These are phyloP conservation scores for Callyntrura guangdongensis DNA, from an alignment of 2,888 invertebrate species.

Conservation along the genomic window DNA sequence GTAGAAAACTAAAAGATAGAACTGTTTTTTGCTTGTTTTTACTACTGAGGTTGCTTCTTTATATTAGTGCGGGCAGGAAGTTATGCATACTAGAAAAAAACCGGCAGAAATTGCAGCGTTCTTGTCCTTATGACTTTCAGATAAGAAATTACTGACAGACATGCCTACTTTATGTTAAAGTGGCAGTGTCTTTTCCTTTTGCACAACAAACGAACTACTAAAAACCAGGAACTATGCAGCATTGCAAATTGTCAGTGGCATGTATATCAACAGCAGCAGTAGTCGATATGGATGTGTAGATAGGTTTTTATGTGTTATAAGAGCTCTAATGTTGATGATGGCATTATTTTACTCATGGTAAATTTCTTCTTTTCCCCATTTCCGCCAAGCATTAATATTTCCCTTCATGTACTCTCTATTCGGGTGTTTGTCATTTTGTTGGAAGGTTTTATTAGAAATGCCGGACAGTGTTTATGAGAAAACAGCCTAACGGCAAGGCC, in stretches of 20 bases:
- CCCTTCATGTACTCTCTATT: background rate
- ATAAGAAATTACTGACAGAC: constrained; percentile 76
- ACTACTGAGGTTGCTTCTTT: background rate
- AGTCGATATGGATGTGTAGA: background rate
- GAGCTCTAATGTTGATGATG: constrained; percentile 45
- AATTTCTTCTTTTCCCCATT: constrained; percentile 16
- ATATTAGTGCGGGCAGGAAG: constrained; percentile 57
- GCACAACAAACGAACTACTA: constrained; percentile 55
- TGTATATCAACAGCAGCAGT: background rate
- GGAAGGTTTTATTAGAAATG: constrained; percentile 28
- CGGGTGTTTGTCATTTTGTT: constrained; percentile 49
- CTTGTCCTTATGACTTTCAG: constrained; percentile 63
- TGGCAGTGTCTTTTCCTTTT: background rate
- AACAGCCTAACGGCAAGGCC: background rate
- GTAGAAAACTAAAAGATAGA: background rate
- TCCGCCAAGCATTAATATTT: background rate
- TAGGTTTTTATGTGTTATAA: background rate
- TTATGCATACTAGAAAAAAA: constrained; percentile 54
- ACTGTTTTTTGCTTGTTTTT: background rate
- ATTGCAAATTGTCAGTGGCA: constrained; percentile 66
- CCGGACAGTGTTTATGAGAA: constrained; percentile 45
- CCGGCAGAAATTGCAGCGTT: constrained; percentile 39
- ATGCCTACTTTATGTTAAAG: constrained; percentile 68
- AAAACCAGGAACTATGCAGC: constrained; percentile 74
- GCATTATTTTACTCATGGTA: constrained; percentile 49